phyloP scores from a whole-genome alignment of 2,888 invertebrate species.

The Crioceris asparagi region DNA sequence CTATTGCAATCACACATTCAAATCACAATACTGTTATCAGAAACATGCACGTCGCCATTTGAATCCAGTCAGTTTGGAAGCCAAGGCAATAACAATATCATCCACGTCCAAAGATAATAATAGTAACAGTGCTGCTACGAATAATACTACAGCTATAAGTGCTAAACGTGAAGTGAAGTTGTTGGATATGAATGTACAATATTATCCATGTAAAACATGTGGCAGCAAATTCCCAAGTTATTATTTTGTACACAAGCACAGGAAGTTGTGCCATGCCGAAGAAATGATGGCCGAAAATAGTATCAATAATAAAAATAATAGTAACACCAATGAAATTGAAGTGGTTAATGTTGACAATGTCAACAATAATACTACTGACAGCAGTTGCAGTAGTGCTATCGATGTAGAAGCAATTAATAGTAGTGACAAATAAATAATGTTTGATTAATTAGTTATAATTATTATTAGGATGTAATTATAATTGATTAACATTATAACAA shows the following conservation, averaged over 20 bases:
- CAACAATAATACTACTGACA: constrained; percentile 10
- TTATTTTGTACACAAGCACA: constrained; percentile 87
- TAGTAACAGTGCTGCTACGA: too few species aligned
- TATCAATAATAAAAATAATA: constrained; percentile 30
- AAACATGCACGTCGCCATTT: constrained; percentile 63
- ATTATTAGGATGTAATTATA: not conserved
- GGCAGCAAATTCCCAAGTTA: constrained; percentile 88
- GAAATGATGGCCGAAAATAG: constrained; percentile 40
- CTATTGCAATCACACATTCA: constrained; percentile 70
- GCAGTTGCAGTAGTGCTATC: constrained; percentile 27
- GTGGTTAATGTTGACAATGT: constrained; percentile 8
- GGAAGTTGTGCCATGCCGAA: constrained; percentile 73
- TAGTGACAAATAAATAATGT: not conserved
- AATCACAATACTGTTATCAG: constrained; percentile 77
- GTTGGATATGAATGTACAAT: constrained; percentile 71
- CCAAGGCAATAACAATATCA: constrained; percentile 23
- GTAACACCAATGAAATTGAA: constrained; percentile 8
- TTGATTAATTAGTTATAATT: not conserved
- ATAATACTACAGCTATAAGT: too few species aligned
- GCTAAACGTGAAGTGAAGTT: constrained; percentile 49
- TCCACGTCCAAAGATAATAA: constrained; percentile 25
- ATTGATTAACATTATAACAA: too few species aligned
- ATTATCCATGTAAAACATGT: constrained; percentile 88
- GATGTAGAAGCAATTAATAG: constrained; percentile 29
- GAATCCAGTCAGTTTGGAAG: constrained; percentile 47